These are phyloP conservation scores for Nansenia antarctica DNA, from an alignment of 2,113 vertebrate species.

Conservation along the genomic window DNA sequence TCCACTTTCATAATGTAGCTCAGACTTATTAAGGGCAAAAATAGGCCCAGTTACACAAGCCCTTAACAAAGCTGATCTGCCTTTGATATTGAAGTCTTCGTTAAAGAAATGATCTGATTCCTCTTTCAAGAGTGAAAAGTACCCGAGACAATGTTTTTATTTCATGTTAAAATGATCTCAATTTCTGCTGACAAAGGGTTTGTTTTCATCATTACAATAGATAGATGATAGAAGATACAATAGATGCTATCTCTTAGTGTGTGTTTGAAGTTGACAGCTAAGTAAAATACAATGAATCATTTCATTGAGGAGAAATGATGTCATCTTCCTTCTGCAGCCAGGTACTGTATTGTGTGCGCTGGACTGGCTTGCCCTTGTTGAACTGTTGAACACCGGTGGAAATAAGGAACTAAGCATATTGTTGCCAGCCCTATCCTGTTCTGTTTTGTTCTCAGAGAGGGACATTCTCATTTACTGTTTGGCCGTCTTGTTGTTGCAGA, in stretches of 20 bases:
- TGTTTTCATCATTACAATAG: slow-evolving; percentile 3
- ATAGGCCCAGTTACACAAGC: slow-evolving; percentile 13
- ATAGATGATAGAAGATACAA: too few relatives aligned
- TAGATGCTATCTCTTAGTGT: too few relatives aligned
- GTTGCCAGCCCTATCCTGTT: slow-evolving; percentile 46
- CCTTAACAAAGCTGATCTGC: slow-evolving; percentile 6
- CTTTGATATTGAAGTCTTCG: slow-evolving; percentile 1
- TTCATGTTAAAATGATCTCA: slow-evolving; percentile 10
- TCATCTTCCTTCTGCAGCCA: slow-evolving; percentile 51
- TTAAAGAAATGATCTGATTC: not conserved
- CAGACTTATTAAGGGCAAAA: too few relatives aligned
- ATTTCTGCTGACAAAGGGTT: slow-evolving; percentile 38
- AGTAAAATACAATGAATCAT: slow-evolving; percentile 55
- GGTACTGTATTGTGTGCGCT: slow-evolving; percentile 42
- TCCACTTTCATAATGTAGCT: slow-evolving; percentile 15
- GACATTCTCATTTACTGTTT: not conserved
- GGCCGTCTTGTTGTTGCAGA: not conserved
- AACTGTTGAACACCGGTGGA: slow-evolving; percentile 32
- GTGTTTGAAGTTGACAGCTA: slow-evolving; percentile 52
- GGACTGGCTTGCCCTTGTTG: slow-evolving; percentile 22
- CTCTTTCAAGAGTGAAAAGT: not conserved
- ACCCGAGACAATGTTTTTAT: slow-evolving; percentile 22
- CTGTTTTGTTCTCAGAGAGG: slow-evolving; percentile 45
- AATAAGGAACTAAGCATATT: slow-evolving; percentile 31
- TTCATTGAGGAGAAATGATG: slow-evolving; percentile 57